Percentiles rank a stretch among this genome's conserved stretches.
Evolutionary conservation across 2,888 invertebrate species (phyloP).

Genomic region (Actias luna): DNA sequence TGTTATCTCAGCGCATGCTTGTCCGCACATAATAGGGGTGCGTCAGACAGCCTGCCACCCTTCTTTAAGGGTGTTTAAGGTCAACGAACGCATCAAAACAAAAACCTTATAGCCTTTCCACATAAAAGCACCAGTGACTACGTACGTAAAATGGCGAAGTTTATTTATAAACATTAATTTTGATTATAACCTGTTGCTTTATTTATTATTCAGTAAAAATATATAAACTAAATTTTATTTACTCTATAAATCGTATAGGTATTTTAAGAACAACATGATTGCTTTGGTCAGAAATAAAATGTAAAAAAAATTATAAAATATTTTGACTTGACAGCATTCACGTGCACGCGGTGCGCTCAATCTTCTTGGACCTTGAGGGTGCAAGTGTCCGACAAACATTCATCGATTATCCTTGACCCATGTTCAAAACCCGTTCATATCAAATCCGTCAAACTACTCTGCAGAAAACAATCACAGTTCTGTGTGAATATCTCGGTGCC

Average conservation of each 20-base stretch:
- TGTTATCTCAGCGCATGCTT: constrained; percentile 45
- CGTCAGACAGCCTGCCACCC: constrained; percentile 60
- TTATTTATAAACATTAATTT: no score
- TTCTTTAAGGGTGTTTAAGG: constrained; percentile 43
- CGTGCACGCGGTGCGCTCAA: not conserved
- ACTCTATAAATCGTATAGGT: no score
- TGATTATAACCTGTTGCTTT: not conserved
- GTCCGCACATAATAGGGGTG: constrained; percentile 50
- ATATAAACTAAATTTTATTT: not conserved
- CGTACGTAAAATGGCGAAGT: not conserved
- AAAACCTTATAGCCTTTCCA: constrained; percentile 36
- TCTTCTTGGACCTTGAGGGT: constrained; percentile 4
- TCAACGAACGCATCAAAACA: constrained; percentile 73
- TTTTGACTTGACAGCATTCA: not conserved
- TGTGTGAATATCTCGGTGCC: not conserved
- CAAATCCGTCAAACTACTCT: constrained; percentile 3
- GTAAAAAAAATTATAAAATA: not conserved
- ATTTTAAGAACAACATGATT: no score
- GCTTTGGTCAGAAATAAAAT: not conserved
- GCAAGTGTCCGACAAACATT: constrained; percentile 8
- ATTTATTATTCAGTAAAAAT: not conserved
- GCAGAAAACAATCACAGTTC: constrained; percentile 3
- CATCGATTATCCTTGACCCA: constrained; percentile 11
- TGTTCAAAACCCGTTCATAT: constrained; percentile 13
- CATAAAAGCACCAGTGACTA: not conserved